A percentile compares a stretch with the other conserved stretches of the same genome.
Conservation (phyloP, 2,888 invertebrate species). For the Ophion slaviceki region DNA sequence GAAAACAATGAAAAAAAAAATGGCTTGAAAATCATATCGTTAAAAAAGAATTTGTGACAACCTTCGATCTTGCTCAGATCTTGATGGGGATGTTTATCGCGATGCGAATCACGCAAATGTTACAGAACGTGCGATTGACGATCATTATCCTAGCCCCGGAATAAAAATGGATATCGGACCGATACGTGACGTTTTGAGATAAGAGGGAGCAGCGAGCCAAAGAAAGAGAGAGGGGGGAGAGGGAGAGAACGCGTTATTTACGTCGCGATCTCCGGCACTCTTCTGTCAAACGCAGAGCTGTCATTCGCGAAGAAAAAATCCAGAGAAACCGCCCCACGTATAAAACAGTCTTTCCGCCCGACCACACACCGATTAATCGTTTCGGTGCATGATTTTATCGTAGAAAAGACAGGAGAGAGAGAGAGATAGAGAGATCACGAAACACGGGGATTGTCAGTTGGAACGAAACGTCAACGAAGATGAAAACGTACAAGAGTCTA, state of each 20-base stretch:
- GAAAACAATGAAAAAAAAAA: constrained; percentile 3
- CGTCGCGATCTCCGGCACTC: constrained; percentile 49
- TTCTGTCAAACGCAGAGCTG: constrained; percentile 61
- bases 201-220: constrained; percentile 1
- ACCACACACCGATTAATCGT: constrained; percentile 25
- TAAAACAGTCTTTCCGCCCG: constrained; percentile 30
- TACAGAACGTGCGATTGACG: constrained; percentile 43
- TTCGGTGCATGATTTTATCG: background rate
- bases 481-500: constrained; percentile 15
- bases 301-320: constrained; percentile 54
- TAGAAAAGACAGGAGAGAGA: constrained; percentile 11
- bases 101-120: constrained; percentile 44
- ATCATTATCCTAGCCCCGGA: constrained; percentile 55
- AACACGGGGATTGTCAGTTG: background rate
- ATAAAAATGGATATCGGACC: constrained; percentile 43
- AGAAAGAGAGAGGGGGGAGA: background rate
- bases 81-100: constrained; percentile 51
- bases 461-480: constrained; percentile 20
- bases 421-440: background rate
- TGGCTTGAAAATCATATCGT: constrained; percentile 13
- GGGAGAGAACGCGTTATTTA: constrained; percentile 45
- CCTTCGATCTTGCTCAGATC: constrained; percentile 59
- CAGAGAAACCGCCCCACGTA: constrained; percentile 59
- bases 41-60: constrained; percentile 29
- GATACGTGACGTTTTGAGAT: constrained; percentile 24